phyloP scores from a whole-genome alignment of 2,113 vertebrate genomes.

The Delphinapterus leucas region DNA sequence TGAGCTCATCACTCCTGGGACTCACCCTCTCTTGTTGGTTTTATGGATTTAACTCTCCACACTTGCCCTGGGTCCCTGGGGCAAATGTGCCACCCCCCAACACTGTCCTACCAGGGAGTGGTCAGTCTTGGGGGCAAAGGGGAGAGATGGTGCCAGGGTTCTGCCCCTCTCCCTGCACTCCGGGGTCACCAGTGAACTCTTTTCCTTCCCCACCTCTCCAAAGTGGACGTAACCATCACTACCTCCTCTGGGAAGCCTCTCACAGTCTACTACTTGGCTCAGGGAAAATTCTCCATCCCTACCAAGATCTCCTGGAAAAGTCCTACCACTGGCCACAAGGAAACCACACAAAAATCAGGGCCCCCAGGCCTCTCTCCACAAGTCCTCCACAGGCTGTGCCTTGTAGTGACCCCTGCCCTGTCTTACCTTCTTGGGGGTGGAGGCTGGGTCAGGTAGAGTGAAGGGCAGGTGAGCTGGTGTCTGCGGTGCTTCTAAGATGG shows the following conservation, averaged over 20 bases:
- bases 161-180: neutral
- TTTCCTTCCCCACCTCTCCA: neutral
- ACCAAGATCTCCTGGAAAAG: neutral
- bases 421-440: neutral
- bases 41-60: neutral
- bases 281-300: neutral
- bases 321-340: neutral
- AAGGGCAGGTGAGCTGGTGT: neutral
- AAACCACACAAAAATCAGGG: neutral
- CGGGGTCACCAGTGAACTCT: neutral
- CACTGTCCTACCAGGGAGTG: neutral
- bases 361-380: neutral
- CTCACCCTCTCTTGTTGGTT: neutral
- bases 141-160: neutral
- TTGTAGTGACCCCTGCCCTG: neutral
- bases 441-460: neutral
- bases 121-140: neutral
- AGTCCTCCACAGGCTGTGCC: neutral
- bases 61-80: neutral
- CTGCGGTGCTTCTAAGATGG: neutral
- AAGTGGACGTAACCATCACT: neutral
- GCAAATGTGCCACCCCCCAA: neutral
- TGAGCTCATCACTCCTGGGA: neutral
- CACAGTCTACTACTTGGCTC: neutral
- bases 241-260: neutral